Conservation (phyloP, 1,140 invertebrate genomes). For the Drosophila mauritiana region DNA sequence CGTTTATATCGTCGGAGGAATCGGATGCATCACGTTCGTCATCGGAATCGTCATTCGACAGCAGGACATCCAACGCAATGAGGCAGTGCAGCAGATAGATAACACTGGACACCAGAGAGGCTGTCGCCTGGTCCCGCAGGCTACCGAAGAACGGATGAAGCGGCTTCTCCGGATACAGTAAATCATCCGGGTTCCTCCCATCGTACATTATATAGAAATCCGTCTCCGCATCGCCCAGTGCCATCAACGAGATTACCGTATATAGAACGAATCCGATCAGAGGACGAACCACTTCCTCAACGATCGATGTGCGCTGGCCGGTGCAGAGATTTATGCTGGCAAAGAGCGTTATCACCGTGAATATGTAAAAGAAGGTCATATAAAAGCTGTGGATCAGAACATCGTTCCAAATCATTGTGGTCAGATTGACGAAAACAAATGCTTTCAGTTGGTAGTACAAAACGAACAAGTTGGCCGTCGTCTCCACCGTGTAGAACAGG, state of each 20-base stretch:
- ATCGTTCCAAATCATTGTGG: accelerated
- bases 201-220: conserved; percentile 31
- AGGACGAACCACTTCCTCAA: conserved; percentile 28
- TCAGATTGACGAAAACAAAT: conserved; percentile 14
- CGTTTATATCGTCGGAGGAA: neutral
- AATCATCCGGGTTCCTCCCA: accelerated
- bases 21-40: neutral
- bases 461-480: conserved; percentile 29
- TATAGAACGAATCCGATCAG: conserved; percentile 27
- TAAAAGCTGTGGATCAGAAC: conserved; percentile 8
- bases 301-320: conserved; percentile 1
- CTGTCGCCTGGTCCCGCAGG: conserved; percentile 33
- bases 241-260: conserved; percentile 30
- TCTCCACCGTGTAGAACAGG: conserved; percentile 50
- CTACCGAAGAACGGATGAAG: conserved; percentile 43
- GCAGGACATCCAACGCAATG: conserved; percentile 48
- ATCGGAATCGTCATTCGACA: conserved; percentile 22
- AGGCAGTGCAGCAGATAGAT: conserved; percentile 49
- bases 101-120: conserved; percentile 16
- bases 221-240: conserved; percentile 31
- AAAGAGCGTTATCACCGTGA: conserved; percentile 35
- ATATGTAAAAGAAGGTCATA: conserved; percentile 15
- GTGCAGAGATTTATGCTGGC: conserved; percentile 55
- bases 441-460: conserved; percentile 30
- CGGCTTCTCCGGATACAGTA: neutral